A percentile compares a stretch with the other conserved stretches of the same genome.
These are phyloP conservation scores for Drosophila lutescens DNA, from an alignment of 2,888 invertebrate species.

Conservation along the genomic window DNA sequence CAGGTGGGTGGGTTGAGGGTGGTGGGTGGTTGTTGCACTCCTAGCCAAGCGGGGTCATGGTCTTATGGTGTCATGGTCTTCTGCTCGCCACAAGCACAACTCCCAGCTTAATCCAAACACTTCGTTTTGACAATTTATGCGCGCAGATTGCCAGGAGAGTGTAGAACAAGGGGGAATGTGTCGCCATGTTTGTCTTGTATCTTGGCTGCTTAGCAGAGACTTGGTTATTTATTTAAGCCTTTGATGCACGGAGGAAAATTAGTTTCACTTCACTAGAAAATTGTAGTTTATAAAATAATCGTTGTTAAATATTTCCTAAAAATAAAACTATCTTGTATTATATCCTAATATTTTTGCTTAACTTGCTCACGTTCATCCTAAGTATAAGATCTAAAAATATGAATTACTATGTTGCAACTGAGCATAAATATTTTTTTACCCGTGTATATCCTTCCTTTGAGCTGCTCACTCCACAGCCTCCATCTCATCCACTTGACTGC, in stretches of 20 bases:
- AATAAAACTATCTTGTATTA: too few relatives aligned
- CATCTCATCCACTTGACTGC: constrained; percentile 48
- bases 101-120: constrained; percentile 64
- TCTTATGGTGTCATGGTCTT: constrained; percentile 30
- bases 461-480: background rate
- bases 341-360: too few relatives aligned
- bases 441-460: background rate
- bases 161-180: constrained; percentile 41
- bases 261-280: too few relatives aligned
- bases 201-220: constrained; percentile 51
- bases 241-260: constrained; percentile 6
- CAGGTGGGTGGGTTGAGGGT: constrained; percentile 42
- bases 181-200: constrained; percentile 60
- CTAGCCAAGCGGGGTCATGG: constrained; percentile 34
- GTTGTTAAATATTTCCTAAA: too few relatives aligned
- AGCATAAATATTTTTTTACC: background rate
- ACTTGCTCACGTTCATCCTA: too few relatives aligned
- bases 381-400: background rate
- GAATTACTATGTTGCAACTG: background rate
- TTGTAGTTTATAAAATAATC: too few relatives aligned
- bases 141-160: constrained; percentile 31
- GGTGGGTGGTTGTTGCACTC: constrained; percentile 11
- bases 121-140: constrained; percentile 73
- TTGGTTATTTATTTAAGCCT: constrained; percentile 56
- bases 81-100: constrained; percentile 15